Percentiles rank a stretch among this genome's conserved stretches.
These are phyloP conservation scores for Tinea semifulvella DNA, from an alignment of 2,888 invertebrate species.

Conservation along the genomic window DNA sequence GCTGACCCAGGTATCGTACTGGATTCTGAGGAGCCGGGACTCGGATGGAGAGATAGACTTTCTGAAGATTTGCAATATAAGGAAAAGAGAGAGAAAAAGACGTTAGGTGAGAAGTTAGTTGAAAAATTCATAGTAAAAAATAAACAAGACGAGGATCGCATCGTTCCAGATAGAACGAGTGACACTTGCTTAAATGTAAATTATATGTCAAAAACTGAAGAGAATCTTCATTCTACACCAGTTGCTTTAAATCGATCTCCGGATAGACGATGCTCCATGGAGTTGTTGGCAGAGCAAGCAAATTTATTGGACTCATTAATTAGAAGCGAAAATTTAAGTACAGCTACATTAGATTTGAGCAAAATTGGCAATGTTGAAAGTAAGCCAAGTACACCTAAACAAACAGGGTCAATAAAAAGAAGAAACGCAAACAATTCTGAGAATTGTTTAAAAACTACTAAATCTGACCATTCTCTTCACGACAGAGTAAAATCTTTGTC, in stretches of 20 bases:
- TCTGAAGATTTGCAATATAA: conserved; percentile 64
- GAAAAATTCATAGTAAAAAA: conserved; percentile 79
- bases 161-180: conserved; percentile 17
- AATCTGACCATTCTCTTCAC: conserved; percentile 57
- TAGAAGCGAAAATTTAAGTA: conserved; percentile 61
- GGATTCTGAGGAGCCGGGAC: conserved; percentile 22
- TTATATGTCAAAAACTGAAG: conserved; percentile 16
- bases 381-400: conserved; percentile 17
- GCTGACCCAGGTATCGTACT: conserved; percentile 13
- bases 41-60: conserved; percentile 70
- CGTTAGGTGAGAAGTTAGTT: conserved; percentile 76
- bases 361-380: conserved; percentile 37
- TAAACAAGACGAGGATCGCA: conserved; percentile 41
- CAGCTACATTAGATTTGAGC: conserved; percentile 48
- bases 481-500: conserved; percentile 35
- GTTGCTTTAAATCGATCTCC: conserved; percentile 31
- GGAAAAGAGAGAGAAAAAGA: conserved; percentile 68
- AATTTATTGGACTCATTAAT: conserved; percentile 60
- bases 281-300: conserved; percentile 66
- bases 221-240: conserved; percentile 17
- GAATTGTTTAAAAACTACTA: conserved; percentile 45
- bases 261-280: conserved; percentile 64
- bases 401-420: conserved; percentile 24
- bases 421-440: conserved; percentile 26
- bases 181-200: conserved; percentile 10